Base-by-base conservation (phyloP, 2,797 vertebrate genomes). In the Epinephelus coioides region DNA sequence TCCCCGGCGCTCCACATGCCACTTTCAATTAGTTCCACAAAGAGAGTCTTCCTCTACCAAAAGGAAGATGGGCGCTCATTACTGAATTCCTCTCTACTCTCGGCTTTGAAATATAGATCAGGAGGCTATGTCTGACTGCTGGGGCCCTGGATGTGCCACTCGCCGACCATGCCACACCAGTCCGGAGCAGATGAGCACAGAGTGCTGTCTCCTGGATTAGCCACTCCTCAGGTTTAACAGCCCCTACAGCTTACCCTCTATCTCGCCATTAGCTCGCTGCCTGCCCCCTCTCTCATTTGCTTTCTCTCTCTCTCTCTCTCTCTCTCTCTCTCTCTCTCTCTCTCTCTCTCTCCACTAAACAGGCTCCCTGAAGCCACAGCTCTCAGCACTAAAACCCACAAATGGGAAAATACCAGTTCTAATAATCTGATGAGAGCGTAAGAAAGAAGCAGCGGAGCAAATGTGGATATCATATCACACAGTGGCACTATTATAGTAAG, bases 21-120 rank as follows among this genome's bases (percentile, higher is more conserved):
- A 94, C 93, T 95, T 95, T 95, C 93, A 96, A 94, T 95, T 95
- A 95, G 93, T 94, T 94, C 93, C 94, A 94, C 93, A 95, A 94
- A 95, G 92, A 92, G 76, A 93, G 89, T 90, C 91, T 91, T 94
- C 89, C 87, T 79, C 84, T 83, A 86, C 89, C 92, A 86, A 91
- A 90, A 92, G 88, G 87, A 91, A 94, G 94, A 93, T 89, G 91
- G 91, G 89, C 94, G 94, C 94, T 95, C 94, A 95, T 95, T 95
- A 95, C 89, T 77, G 83, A 93, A 95, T 95, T 95, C 93, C 90
- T 94, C 91, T 89, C 90, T 53, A 61, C 90, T 91, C 83, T 68
- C 50, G 4, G 79, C 92, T 95, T 95, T 95, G 92, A 95, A 95
- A 95, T 93, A 93, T 92, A 94, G 92, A 95, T 95, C 90, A 92